Percentiles rank a stretch among this genome's conserved stretches.
phyloP scores from a whole-genome alignment of 92 coral and sea anemone genomes.

The Paramuricea clavata region DNA sequence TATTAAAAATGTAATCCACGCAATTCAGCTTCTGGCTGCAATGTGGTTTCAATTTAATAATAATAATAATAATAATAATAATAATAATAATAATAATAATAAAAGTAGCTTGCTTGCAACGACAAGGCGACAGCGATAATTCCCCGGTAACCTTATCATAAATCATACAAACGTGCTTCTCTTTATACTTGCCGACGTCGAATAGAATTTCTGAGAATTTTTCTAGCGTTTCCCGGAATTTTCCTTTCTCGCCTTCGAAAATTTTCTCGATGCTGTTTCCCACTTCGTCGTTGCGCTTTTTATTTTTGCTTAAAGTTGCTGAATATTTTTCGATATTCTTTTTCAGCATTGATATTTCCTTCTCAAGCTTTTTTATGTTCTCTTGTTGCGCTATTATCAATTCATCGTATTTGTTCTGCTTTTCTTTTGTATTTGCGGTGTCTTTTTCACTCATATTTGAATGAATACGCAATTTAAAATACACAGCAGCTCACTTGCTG shows the following conservation, averaged over 20 bases:
- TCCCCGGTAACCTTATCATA: slow-evolving; percentile 48
- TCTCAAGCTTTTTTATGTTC: slow-evolving; percentile 34
- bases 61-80: too few relatives aligned
- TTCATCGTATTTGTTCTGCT: slow-evolving; percentile 24
- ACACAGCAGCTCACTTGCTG: too few relatives aligned
- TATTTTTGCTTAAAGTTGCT: slow-evolving; percentile 18
- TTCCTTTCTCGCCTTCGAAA: slow-evolving; percentile 31
- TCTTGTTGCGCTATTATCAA: slow-evolving; percentile 32
- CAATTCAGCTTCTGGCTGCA: too few relatives aligned
- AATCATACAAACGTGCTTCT: slow-evolving; percentile 25
- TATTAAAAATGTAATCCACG: too few relatives aligned
- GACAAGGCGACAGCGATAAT: slow-evolving; percentile 39
- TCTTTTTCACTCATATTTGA: slow-evolving; percentile 18
- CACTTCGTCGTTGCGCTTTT: slow-evolving; percentile 32
- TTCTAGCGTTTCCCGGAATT: slow-evolving; percentile 27
- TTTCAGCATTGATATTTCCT: slow-evolving; percentile 42
- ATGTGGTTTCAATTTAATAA: too few relatives aligned
- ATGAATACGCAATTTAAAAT: neutral
- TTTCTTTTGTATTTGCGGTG: neutral
- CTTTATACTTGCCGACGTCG: slow-evolving; percentile 35
- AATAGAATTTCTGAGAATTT: slow-evolving; percentile 27
- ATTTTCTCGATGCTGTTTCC: slow-evolving; percentile 42
- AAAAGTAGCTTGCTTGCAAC: slow-evolving; percentile 46
- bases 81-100: too few relatives aligned
- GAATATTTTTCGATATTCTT: slow-evolving; percentile 46